phyloP scores from a whole-genome alignment of 2,113 vertebrate genomes.

The Burhinus oedicnemus region DNA sequence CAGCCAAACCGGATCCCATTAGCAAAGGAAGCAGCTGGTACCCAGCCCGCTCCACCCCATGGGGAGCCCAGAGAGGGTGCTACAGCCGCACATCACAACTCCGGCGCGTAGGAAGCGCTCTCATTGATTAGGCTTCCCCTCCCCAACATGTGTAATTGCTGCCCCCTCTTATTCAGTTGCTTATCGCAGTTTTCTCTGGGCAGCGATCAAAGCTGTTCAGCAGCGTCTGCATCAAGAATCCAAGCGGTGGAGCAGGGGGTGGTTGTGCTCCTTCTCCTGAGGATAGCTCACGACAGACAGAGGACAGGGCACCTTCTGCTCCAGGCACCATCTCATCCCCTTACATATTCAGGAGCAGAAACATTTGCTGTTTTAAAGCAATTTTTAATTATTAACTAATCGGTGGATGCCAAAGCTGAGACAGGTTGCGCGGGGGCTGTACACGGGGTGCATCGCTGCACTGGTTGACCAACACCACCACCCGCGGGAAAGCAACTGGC shows the following conservation, averaged over 20 bases:
- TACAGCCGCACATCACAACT: not conserved
- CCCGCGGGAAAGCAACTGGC: not conserved
- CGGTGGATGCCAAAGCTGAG: not conserved
- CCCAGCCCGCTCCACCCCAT: not conserved
- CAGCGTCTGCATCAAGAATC: not conserved
- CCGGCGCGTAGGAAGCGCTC: fast-evolving
- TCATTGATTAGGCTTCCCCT: not conserved
- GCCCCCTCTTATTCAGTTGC: not conserved
- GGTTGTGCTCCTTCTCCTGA: not conserved
- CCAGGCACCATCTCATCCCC: not conserved
- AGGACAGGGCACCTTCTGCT: not conserved
- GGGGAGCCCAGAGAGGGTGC: not conserved
- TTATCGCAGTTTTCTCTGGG: not conserved
- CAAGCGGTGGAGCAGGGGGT: not conserved
- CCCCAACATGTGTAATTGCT: not conserved
- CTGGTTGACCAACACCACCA: not conserved
- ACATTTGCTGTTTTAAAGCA: not conserved
- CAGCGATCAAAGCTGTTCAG: not conserved
- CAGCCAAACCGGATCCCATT: not conserved
- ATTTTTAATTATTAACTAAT: not conserved
- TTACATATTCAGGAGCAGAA: not conserved
- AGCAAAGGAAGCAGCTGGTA: not conserved
- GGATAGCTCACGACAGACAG: not conserved
- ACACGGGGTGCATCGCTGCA: fast-evolving
- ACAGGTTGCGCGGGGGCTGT: fast-evolving